Conservation (phyloP, 2,797 vertebrate species). For the Graptemys geographica region DNA sequence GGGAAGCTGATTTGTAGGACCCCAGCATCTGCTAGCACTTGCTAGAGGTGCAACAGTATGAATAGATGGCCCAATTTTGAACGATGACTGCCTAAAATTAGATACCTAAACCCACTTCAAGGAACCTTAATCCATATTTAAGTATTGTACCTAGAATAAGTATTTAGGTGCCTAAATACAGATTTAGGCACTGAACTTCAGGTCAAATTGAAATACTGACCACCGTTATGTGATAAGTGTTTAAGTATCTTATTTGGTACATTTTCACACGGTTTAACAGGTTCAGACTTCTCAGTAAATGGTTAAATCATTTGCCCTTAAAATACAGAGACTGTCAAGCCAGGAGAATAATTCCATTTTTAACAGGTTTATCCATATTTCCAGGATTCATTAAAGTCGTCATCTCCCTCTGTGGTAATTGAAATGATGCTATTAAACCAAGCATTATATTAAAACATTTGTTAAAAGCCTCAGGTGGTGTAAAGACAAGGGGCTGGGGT, state of each 20-base stretch:
- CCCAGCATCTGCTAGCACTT: neutral
- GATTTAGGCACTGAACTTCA: neutral
- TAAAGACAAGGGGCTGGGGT: neutral
- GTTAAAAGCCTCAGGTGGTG: neutral
- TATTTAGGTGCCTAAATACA: neutral
- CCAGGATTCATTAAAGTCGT: neutral
- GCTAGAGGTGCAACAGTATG: neutral
- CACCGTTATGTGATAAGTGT: neutral
- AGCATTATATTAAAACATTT: neutral
- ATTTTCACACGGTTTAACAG: neutral
- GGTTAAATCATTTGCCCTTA: neutral
- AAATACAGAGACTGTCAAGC: neutral
- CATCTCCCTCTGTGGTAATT: neutral
- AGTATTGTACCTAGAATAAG: neutral
- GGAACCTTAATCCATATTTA: neutral
- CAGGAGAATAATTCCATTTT: neutral
- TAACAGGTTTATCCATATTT: neutral
- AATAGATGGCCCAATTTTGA: neutral
- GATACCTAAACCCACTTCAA: neutral
- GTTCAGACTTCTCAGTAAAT: neutral
- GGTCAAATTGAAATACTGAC: neutral
- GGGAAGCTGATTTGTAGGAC: neutral
- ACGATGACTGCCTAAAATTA: neutral
- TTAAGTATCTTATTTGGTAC: neutral
- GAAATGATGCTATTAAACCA: neutral